These are phyloP conservation scores for Sminthopsis crassicaudata DNA, from an alignment of 2,113 vertebrate genomes.

Conservation along the genomic window DNA sequence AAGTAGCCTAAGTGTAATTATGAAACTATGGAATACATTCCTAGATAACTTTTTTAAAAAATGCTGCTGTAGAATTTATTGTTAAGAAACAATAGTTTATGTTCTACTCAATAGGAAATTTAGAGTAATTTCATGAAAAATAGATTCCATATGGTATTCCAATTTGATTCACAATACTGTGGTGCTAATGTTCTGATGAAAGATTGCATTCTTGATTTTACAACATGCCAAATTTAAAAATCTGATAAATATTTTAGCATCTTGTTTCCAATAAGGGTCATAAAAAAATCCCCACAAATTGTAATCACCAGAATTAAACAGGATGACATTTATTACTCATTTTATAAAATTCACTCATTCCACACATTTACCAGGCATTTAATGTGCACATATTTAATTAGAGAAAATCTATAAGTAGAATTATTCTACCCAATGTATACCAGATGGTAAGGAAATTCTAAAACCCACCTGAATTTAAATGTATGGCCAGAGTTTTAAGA, in stretches of 20 bases:
- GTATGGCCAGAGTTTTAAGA: constrained; percentile 30
- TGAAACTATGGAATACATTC: not conserved
- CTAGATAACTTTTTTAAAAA: constrained; percentile 7
- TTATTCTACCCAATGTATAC: constrained; percentile 39
- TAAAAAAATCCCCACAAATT: constrained; percentile 32
- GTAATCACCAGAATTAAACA: constrained; percentile 43
- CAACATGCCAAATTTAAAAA: constrained; percentile 13
- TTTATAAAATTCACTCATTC: constrained; percentile 58
- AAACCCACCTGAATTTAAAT: constrained; percentile 58
- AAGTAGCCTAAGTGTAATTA: constrained; percentile 22
- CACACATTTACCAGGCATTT: constrained; percentile 53
- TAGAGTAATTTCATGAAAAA: not conserved
- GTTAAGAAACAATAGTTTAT: constrained; percentile 17
- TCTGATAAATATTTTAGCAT: constrained; percentile 10
- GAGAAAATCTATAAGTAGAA: constrained; percentile 48
- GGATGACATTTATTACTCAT: constrained; percentile 30
- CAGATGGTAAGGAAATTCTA: constrained; percentile 57
- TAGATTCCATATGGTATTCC: not conserved
- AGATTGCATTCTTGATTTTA: constrained; percentile 35
- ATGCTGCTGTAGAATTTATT: not conserved
- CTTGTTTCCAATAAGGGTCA: not conserved
- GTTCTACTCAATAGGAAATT: not conserved
- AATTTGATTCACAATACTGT: not conserved
- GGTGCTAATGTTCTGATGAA: constrained; percentile 6
- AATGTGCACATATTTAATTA: constrained; percentile 28